phyloP scores from a whole-genome alignment of 2,888 invertebrate species.

The Pollenia griseotomentosa region DNA sequence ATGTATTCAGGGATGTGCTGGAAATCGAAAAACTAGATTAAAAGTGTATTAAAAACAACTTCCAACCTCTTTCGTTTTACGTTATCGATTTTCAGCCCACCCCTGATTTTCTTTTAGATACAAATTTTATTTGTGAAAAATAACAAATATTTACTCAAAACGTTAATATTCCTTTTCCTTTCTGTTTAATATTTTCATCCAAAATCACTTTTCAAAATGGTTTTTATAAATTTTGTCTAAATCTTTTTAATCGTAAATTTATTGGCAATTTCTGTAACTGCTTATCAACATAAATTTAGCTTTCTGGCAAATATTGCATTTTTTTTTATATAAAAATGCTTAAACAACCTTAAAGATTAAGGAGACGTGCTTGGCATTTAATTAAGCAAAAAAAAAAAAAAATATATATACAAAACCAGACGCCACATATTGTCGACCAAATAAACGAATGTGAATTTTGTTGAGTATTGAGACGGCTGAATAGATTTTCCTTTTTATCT shows the following conservation, averaged over 20 bases:
- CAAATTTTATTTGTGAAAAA: too few relatives aligned
- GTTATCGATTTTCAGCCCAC: too few relatives aligned
- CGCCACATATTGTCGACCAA: not conserved
- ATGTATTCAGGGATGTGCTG: too few relatives aligned
- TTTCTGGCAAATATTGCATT: slow-evolving; percentile 2
- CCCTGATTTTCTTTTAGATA: too few relatives aligned
- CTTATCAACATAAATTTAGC: not conserved
- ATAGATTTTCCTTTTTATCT: not conserved
- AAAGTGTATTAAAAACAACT: too few relatives aligned
- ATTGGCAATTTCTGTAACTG: not conserved
- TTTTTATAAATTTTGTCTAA: not conserved
- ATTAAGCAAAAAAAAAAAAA: not conserved
- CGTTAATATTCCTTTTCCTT: too few relatives aligned
- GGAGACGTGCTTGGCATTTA: slow-evolving; percentile 48
- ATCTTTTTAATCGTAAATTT: not conserved
- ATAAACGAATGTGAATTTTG: not conserved
- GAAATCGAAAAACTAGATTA: too few relatives aligned
- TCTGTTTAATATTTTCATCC: too few relatives aligned
- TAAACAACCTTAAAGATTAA: slow-evolving; percentile 12
- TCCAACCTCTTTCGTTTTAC: too few relatives aligned
- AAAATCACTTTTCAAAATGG: too few relatives aligned
- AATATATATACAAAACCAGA: not conserved
- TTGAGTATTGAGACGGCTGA: not conserved
- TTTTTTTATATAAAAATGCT: slow-evolving; percentile 18
- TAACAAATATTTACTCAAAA: too few relatives aligned